A percentile compares a stretch with the other conserved stretches of the same genome.
phyloP scores from a whole-genome alignment of 2,797 vertebrate species.

The Sylvilagus floridanus region DNA sequence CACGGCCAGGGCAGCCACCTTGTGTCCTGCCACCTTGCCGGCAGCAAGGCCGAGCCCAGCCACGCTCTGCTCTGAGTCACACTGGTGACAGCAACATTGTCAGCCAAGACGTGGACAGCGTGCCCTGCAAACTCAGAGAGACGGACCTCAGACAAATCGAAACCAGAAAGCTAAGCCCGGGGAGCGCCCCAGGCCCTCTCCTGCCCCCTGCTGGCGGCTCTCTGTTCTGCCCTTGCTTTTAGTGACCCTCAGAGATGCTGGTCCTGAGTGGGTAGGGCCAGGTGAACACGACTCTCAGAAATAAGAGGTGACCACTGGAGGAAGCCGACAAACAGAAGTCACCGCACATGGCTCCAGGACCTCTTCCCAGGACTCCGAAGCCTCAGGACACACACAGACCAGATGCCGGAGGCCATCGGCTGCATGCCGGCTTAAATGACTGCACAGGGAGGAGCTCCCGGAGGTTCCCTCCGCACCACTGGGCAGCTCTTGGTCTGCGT shows the following conservation, averaged over 20 bases:
- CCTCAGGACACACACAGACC: not conserved
- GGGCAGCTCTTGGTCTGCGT: not conserved
- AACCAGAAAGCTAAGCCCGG: not conserved
- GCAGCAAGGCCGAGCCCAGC: not conserved
- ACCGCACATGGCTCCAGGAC: not conserved
- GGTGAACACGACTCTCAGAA: not conserved
- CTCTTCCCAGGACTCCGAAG: not conserved
- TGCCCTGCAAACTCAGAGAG: not conserved
- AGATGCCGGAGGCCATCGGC: not conserved
- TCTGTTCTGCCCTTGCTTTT: not conserved
- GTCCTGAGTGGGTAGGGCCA: rapidly evolving
- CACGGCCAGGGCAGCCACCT: too few species aligned
- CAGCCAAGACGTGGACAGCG: not conserved
- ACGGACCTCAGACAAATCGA: not conserved
- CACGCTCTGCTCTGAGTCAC: not conserved
- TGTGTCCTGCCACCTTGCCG: too few species aligned
- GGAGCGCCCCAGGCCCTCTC: rapidly evolving
- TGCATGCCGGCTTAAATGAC: not conserved
- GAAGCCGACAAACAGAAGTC: not conserved
- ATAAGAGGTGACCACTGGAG: not conserved
- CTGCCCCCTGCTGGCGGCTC: not conserved
- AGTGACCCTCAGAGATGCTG: not conserved
- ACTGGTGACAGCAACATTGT: not conserved
- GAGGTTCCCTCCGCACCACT: not conserved
- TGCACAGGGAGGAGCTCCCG: not conserved